Conservation (phyloP, 2,797 vertebrate genomes). For the Natrix natrix region DNA sequence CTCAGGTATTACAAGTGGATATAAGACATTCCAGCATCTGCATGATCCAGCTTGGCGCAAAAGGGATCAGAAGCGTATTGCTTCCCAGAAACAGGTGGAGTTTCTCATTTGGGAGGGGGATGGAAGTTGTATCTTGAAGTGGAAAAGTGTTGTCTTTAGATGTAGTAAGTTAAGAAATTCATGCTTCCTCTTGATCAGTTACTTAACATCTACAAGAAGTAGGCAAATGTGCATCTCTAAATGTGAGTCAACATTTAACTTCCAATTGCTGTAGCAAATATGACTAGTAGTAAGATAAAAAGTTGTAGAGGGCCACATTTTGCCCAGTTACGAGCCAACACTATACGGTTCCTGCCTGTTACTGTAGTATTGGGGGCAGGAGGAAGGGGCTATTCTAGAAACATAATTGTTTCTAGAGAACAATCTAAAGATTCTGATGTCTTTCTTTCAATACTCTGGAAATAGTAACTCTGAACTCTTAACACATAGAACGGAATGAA, state of each 20-base stretch:
- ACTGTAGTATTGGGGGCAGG: not conserved
- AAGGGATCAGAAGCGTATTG: slow-evolving; percentile 93
- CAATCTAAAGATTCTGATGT: not conserved
- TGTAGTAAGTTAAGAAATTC: not conserved
- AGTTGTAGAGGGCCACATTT: not conserved
- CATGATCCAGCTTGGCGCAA: slow-evolving; percentile 96
- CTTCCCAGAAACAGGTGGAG: slow-evolving; percentile 90
- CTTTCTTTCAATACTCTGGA: not conserved
- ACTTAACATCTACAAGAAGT: not conserved
- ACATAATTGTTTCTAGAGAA: not conserved
- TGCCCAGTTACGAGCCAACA: not conserved
- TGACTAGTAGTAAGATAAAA: not conserved
- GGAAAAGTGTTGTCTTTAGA: not conserved
- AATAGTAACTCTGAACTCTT: not conserved
- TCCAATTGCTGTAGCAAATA: not conserved
- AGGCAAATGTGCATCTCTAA: not conserved
- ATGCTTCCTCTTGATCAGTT: not conserved
- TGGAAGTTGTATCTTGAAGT: not conserved
- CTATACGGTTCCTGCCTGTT: not conserved
- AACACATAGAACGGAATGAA: not conserved
- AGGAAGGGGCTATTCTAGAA: not conserved
- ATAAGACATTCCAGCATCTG: slow-evolving; percentile 90
- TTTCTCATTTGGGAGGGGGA: not conserved
- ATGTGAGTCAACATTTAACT: not conserved
- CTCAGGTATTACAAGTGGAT: slow-evolving; percentile 88